Base-by-base conservation (phyloP, 2,113 vertebrate species). In the Forbesichthys papilliferus region DNA sequence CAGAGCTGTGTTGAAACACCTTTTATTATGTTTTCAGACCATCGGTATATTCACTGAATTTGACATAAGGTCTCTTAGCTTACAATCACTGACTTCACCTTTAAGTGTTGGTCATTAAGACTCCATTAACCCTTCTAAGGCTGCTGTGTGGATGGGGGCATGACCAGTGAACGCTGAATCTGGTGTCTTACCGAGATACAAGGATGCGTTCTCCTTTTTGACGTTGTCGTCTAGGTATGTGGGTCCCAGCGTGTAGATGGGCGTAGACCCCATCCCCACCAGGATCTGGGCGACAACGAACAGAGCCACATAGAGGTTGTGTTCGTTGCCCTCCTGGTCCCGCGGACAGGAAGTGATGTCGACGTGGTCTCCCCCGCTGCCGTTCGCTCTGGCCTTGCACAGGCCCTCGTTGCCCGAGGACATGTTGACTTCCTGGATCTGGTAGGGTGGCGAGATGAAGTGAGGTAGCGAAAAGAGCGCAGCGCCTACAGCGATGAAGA, bases 191-290 rank as follows among this genome's bases (percentile, higher is more conserved):
- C 98, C 97, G 81, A 99, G 85, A 79, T 99, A 99, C 49, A 99
- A 92, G 0, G 98, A 99, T 20, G 98, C 94, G 1, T 99, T 98
- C 83, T 99, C 96, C 80, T 98, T 97, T 93, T 99, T 99, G 78
- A 99, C 97, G 66, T 99, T 99, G 90, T 99, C 98, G 14, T 99
- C 98, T 81, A 99, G 82, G 91, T 99, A 99, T 70, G 98, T 99
- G 85, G 97, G 97, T 84, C 98, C 98, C 85, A 99, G 93, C 0
- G 96, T 99, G 83, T 99, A 99, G 89, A 99, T 98, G 81, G 98
- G 98, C 12, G 98, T 99, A 16, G 98, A 99, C 46, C 98, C 98
- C 95, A 99, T 97, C 69, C 98, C 98, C 64, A 99, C 95, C 77
- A 99, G 94, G 80, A 99, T 95, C 87, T 99, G 98, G 14, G 98